Conservation (phyloP, 2,888 invertebrate species). For the Platypus cylindrus region DNA sequence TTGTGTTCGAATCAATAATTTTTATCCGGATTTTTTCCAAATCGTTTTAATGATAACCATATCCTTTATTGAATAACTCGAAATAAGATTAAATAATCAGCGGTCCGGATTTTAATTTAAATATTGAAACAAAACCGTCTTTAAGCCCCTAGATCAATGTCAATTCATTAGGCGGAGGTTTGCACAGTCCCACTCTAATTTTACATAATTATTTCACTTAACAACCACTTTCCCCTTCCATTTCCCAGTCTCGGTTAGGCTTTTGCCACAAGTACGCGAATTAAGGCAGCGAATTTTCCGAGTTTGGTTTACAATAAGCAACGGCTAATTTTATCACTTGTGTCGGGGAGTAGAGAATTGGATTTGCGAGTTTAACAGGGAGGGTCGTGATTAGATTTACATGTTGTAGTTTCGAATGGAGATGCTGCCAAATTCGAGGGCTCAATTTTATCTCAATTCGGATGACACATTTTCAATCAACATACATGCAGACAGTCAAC, state of each 20-base stretch:
- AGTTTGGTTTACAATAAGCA: conserved; percentile 43
- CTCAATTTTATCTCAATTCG: conserved; percentile 22
- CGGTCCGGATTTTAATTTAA: conserved; percentile 27
- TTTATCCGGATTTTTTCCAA: too few relatives aligned
- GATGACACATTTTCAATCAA: conserved; percentile 34
- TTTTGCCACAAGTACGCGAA: conserved; percentile 34
- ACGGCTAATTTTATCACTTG: conserved; percentile 38
- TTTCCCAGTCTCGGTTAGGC: conserved; percentile 6
- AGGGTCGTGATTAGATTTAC: conserved; percentile 38
- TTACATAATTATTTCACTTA: conserved; percentile 36
- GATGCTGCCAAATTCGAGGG: conserved; percentile 20
- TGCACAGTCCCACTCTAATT: conserved; percentile 34
- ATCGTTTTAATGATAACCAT: too few relatives aligned
- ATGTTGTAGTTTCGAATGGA: conserved; percentile 30
- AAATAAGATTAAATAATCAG: conserved; percentile 14
- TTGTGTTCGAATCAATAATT: too few relatives aligned
- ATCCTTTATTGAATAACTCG: too few relatives aligned
- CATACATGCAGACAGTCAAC: conserved; percentile 20
- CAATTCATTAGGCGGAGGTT: conserved; percentile 36
- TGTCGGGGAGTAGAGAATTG: conserved; percentile 34
- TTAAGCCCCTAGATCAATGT: conserved; percentile 31
- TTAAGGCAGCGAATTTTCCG: conserved; percentile 38
- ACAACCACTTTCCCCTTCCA: conserved; percentile 19
- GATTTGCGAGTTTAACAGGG: conserved; percentile 38
- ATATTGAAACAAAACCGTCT: conserved; percentile 31